Base-by-base conservation (phyloP, 2,797 vertebrate genomes). In the Chelon auratus region DNA sequence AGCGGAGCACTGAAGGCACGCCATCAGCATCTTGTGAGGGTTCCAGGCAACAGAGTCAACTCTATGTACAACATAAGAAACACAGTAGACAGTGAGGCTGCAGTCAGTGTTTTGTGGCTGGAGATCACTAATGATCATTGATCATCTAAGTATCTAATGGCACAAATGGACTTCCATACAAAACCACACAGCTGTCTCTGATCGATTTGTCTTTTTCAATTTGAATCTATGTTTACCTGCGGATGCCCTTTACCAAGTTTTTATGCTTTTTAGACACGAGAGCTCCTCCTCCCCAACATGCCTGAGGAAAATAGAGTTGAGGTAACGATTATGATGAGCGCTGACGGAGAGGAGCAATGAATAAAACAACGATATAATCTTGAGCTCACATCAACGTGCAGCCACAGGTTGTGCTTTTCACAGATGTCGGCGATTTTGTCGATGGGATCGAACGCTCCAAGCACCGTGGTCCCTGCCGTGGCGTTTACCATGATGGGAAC, bases 1-100 rank as follows among this genome's bases (percentile, higher is more conserved):
- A 68, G 95, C 95, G 61, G 93, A 96, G 87, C 96, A 96, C 86
- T 96, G 96, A 74, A 96, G 92, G 60, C 94, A 93, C 2, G 95
- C 94, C 95, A 96, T 94, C 65, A 97, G 83, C 96, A 97, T 97
- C 88, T 96, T 96, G 84, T 96, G 96, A 24, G 95, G 95, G 89
- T 96, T 96, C 95, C 95, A 96, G 58, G 95, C 94, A 3, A 96
- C 95, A 6, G 95, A 96, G 86, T 95, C 88, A 36, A 93, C 94
- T 84, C 95, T 96, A 1, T 61, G 48, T 48, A 55, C 65, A 36
- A 58, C 56, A 42, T 7, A 7, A 33, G 30, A 33, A 33, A 33
- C 3, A 78, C 18, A 22, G 15, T 6, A 30, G 17, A 68, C 43
- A 52, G 22, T 12, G 1, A 12, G 33, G 50, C 47, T 52, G 60